Evolutionary conservation across 2,888 invertebrate species (phyloP).

Genomic region (Heteropelma amictum): DNA sequence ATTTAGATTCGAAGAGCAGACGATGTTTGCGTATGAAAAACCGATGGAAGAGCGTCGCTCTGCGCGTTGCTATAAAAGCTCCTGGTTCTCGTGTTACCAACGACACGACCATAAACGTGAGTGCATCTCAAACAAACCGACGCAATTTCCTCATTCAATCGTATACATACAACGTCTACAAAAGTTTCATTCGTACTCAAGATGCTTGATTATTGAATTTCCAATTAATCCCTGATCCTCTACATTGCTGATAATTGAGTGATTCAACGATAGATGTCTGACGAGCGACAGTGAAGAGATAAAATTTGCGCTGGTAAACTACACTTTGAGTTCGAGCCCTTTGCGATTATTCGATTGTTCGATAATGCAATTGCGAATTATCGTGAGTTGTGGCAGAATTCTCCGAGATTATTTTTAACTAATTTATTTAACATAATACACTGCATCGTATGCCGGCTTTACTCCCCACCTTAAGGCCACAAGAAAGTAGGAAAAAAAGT

Average conservation of each 20-base stretch:
- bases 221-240: constrained; percentile 3
- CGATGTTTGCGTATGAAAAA: constrained; percentile 18
- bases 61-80: constrained; percentile 27
- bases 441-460: no score
- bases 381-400: no score
- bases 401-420: no score
- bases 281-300: background rate
- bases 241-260: constrained; percentile 5
- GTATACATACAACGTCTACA: background rate
- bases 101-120: constrained; percentile 11
- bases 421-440: no score
- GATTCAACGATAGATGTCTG: constrained; percentile 6
- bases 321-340: no score
- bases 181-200: constrained; percentile 3
- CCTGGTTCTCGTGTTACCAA: background rate
- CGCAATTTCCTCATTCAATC: constrained; percentile 1
- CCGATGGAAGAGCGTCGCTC: no score
- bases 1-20: constrained; percentile 44
- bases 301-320: no score
- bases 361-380: no score
- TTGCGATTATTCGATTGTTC: no score
- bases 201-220: background rate
- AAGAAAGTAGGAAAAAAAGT: no score
- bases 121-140: background rate
- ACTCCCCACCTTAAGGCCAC: no score